Conservation (phyloP, 92 coral and sea anemone genomes). For the Chrysogorgia sp. region DNA sequence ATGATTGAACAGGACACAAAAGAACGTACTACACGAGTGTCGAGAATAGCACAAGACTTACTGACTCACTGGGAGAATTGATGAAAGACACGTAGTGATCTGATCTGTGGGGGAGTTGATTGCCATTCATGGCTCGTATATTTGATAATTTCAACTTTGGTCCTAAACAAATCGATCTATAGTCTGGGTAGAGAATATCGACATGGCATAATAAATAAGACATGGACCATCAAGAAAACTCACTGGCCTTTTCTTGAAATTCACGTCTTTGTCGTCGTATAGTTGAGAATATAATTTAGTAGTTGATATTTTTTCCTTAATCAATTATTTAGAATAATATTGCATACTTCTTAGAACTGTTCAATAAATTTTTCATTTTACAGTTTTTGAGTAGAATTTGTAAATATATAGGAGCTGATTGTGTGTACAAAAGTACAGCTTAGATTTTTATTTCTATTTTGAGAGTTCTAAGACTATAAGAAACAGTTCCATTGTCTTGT, state of each 20-base stretch:
- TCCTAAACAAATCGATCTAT: too few species aligned
- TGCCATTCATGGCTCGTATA: neutral
- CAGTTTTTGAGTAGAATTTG: conserved; percentile 33
- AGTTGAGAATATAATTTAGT: neutral
- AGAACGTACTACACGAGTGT: neutral
- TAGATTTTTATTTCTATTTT: conserved; percentile 19
- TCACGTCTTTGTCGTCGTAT: neutral
- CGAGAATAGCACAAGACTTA: neutral
- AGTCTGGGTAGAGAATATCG: neutral
- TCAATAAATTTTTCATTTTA: conserved; percentile 27
- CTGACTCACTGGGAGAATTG: neutral
- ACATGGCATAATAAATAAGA: too few species aligned
- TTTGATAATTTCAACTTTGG: neutral
- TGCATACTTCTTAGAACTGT: neutral
- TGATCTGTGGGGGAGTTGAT: too few species aligned
- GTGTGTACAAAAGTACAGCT: conserved; percentile 27
- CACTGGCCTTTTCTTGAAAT: neutral
- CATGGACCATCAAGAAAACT: too few species aligned
- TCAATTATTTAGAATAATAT: neutral
- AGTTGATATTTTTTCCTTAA: neutral
- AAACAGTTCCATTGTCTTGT: neutral
- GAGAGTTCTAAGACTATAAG: conserved; percentile 7
- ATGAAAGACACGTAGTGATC: neutral
- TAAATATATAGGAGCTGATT: conserved; percentile 30
- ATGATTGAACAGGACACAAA: conserved; percentile 15